Evolutionary conservation across 2,797 vertebrate species (phyloP).

Genomic region (Pampus argenteus): DNA sequence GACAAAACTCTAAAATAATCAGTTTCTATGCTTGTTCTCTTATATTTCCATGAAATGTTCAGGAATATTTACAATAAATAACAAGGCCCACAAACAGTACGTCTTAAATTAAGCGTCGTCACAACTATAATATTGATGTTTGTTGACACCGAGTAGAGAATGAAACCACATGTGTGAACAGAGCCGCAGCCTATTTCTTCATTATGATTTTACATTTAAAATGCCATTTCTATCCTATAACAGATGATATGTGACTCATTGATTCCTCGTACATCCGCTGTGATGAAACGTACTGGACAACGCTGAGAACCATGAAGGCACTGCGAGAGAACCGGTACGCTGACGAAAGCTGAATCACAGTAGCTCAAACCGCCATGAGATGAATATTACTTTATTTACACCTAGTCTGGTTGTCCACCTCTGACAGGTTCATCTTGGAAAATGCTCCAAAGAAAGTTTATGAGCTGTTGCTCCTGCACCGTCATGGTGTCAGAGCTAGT

Average conservation of each 20-base stretch:
- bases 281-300: slow-evolving; percentile 58
- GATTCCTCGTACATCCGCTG: slow-evolving; percentile 45
- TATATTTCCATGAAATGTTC: slow-evolving; percentile 61
- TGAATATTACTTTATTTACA: slow-evolving; percentile 69
- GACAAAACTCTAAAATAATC: slow-evolving; percentile 57
- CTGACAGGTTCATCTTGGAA: slow-evolving; percentile 19
- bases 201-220: slow-evolving; percentile 43
- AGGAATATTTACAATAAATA: slow-evolving; percentile 71
- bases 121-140: slow-evolving; percentile 60
- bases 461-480: slow-evolving; percentile 36
- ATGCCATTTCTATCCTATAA: slow-evolving; percentile 33
- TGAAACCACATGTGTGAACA: slow-evolving; percentile 63
- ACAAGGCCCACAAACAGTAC: slow-evolving; percentile 64
- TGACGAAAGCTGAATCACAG: slow-evolving; percentile 68
- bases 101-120: slow-evolving; percentile 65
- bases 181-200: slow-evolving; percentile 47
- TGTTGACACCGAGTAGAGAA: slow-evolving; percentile 56
- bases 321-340: slow-evolving; percentile 73
- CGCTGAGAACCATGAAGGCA: slow-evolving; percentile 82
- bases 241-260: slow-evolving; percentile 51
- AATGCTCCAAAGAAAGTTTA: slow-evolving; percentile 12
- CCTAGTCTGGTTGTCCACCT: slow-evolving; percentile 13
- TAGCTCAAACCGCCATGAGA: slow-evolving; percentile 66
- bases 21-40: slow-evolving; percentile 45
- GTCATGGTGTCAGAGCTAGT: slow-evolving; percentile 75